Conservation (phyloP, 1,140 invertebrate genomes). For the Polyergus mexicanus region DNA sequence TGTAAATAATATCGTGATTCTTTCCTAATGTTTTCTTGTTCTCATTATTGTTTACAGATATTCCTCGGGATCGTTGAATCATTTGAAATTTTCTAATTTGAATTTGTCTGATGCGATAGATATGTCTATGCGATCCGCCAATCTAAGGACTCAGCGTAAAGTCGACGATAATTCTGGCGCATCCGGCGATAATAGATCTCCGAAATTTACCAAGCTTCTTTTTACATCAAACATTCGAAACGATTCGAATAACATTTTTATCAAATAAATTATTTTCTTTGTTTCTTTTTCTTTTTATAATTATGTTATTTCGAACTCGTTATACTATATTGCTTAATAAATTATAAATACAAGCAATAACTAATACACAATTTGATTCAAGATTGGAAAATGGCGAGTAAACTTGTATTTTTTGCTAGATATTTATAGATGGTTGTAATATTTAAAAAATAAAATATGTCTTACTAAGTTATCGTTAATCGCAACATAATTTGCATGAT, state of each 20-base stretch:
- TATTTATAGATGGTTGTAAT: no score
- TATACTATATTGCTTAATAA: not conserved
- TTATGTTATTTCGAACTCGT: not conserved
- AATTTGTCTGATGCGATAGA: no score
- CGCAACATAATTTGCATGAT: no score
- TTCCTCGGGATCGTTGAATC: not conserved
- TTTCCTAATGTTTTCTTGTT: not conserved
- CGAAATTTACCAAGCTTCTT: not conserved
- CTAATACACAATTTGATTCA: not conserved
- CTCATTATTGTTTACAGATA: not conserved
- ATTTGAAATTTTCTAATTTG: not conserved
- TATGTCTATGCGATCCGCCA: not conserved
- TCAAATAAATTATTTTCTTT: not conserved
- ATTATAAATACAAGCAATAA: not conserved
- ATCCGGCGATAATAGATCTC: not conserved
- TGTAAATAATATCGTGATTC: not conserved
- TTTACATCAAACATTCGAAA: not conserved
- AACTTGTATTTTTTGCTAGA: no score
- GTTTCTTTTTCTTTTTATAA: not conserved
- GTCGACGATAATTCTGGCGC: constrained; percentile 8
- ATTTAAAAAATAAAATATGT: no score
- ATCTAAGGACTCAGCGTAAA: not conserved
- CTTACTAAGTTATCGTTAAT: no score
- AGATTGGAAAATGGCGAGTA: not conserved
- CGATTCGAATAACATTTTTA: not conserved